Evolutionary conservation across 2,888 invertebrate species (phyloP).

Genomic region (Nasonia oneida): DNA sequence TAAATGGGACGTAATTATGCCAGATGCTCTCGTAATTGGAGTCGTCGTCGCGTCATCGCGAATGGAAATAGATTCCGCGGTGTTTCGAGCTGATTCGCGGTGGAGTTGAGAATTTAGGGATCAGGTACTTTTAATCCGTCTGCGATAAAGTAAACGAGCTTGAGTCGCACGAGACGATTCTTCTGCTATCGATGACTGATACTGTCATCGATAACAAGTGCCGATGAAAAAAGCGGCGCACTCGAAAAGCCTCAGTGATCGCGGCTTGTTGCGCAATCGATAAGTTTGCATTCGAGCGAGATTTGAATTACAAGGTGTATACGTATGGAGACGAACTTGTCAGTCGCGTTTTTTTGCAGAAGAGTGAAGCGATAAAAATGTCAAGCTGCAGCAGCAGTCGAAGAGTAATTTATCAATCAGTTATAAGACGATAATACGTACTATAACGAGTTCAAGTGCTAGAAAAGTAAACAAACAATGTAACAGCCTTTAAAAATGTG

Average conservation of each 20-base stretch:
- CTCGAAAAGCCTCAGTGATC: background rate
- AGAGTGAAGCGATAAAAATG: background rate
- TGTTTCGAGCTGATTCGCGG: too few relatives aligned
- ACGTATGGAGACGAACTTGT: background rate
- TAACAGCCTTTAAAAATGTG: background rate
- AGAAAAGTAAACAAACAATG: background rate
- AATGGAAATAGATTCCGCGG: background rate
- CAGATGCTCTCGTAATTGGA: background rate
- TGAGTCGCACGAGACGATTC: background rate
- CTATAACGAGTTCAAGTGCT: background rate
- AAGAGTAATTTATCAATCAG: background rate
- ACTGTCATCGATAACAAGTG: background rate
- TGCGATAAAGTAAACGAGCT: too few relatives aligned
- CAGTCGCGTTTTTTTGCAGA: too few relatives aligned
- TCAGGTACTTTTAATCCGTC: too few relatives aligned
- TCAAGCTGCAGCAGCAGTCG: background rate
- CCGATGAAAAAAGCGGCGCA: background rate
- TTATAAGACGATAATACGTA: background rate
- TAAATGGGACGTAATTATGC: constrained; percentile 25
- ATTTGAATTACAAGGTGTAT: background rate
- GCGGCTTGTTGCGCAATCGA: background rate
- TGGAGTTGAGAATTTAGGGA: too few relatives aligned
- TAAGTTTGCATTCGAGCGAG: background rate
- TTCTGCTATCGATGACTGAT: background rate
- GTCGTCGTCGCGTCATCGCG: too few relatives aligned